Evolutionary conservation across 2,888 invertebrate species (phyloP).

Genomic region (Diarsia rubi): DNA sequence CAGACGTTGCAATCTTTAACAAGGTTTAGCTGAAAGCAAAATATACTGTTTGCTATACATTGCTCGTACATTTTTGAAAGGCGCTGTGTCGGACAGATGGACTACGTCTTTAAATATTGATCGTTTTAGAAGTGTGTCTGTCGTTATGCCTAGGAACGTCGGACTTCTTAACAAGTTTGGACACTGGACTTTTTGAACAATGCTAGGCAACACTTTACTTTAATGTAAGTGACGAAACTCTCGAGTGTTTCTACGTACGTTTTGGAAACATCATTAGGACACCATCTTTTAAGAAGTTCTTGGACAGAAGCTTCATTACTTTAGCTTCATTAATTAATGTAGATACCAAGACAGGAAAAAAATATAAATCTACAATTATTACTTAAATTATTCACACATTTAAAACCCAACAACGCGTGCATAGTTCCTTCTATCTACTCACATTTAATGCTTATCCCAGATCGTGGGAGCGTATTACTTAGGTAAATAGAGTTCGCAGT

Average conservation of each 20-base stretch:
- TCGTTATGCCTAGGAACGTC: constrained; percentile 14
- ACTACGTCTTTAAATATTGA: constrained; percentile 32
- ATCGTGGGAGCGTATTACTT: constrained; percentile 47
- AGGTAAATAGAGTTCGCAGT: constrained; percentile 55
- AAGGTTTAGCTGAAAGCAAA: constrained; percentile 26
- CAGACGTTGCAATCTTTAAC: not conserved
- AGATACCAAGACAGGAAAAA: not conserved
- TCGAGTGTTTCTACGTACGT: not conserved
- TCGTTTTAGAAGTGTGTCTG: constrained; percentile 8
- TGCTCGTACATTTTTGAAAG: constrained; percentile 41
- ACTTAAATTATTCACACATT: not conserved
- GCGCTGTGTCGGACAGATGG: constrained; percentile 20
- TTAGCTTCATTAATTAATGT: not conserved
- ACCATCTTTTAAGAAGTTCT: constrained; percentile 1
- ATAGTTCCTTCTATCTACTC: constrained; percentile 9
- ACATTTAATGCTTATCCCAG: constrained; percentile 52
- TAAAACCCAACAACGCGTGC: constrained; percentile 21
- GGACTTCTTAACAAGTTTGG: constrained; percentile 33
- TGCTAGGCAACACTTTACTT: constrained; percentile 9
- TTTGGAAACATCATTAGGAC: constrained; percentile 15
- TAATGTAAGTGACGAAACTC: constrained; percentile 28
- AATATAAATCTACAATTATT: not conserved
- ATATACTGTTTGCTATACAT: constrained; percentile 17
- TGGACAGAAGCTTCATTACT: not conserved
- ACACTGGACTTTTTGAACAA: constrained; percentile 24